Conservation (phyloP, 2,797 vertebrate species). For the Etheostoma perlongum region DNA sequence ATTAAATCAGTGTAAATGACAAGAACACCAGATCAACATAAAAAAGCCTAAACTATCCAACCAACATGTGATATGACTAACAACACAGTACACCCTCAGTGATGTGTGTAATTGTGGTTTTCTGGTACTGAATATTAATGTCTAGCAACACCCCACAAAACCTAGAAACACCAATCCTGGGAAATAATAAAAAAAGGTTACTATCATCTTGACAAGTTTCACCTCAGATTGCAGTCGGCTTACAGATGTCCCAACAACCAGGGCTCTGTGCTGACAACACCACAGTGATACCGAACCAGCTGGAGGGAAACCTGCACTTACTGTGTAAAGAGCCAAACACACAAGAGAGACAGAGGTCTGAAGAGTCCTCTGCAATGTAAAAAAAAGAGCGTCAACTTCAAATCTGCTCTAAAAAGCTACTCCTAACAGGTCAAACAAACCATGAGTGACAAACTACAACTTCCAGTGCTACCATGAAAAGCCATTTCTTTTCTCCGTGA, state of each 20-base stretch:
- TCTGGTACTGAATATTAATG: slow-evolving; percentile 73
- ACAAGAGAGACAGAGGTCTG: slow-evolving; percentile 60
- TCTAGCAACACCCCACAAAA: slow-evolving; percentile 81
- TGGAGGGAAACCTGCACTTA: slow-evolving; percentile 60
- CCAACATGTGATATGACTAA: slow-evolving; percentile 76
- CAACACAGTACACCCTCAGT: slow-evolving; percentile 72
- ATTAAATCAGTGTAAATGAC: slow-evolving; percentile 81
- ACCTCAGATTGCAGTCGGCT: slow-evolving; percentile 48
- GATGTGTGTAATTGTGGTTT: slow-evolving; percentile 73
- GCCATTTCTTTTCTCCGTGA: slow-evolving; percentile 42
- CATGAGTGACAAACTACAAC: slow-evolving; percentile 50
- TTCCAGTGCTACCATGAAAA: slow-evolving; percentile 66
- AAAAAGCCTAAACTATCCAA: slow-evolving; percentile 73
- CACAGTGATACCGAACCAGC: slow-evolving; percentile 57
- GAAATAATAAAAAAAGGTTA: slow-evolving; percentile 64
- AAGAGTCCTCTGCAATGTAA: slow-evolving; percentile 52
- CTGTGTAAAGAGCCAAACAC: slow-evolving; percentile 63
- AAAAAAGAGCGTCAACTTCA: slow-evolving; percentile 48
- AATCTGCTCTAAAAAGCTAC: slow-evolving; percentile 50
- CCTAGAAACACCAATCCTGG: slow-evolving; percentile 78
- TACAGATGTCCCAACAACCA: slow-evolving; percentile 29
- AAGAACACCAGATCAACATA: slow-evolving; percentile 80
- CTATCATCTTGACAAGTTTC: slow-evolving; percentile 67
- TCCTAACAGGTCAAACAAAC: slow-evolving; percentile 57
- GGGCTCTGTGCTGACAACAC: slow-evolving; percentile 37